Conservation (phyloP, 2,888 invertebrate genomes). For the Germaria angustata region DNA sequence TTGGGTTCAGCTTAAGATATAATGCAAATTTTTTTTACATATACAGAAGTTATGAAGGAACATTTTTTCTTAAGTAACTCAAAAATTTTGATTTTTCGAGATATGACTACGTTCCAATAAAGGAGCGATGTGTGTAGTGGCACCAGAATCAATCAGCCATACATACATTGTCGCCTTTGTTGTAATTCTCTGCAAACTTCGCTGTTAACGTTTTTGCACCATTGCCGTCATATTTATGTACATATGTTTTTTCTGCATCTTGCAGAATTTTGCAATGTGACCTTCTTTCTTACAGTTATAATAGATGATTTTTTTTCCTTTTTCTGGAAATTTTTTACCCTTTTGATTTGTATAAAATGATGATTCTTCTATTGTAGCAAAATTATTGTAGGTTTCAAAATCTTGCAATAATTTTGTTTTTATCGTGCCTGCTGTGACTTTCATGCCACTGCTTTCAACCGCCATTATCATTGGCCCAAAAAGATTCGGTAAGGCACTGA, state of each 20-base stretch:
- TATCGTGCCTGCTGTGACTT: slow-evolving; percentile 30
- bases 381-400: slow-evolving; percentile 33
- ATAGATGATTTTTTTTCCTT: slow-evolving; percentile 12
- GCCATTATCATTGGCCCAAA: slow-evolving; percentile 55
- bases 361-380: neutral
- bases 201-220: slow-evolving; percentile 18
- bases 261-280: slow-evolving; percentile 35
- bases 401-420: slow-evolving; percentile 49
- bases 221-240: slow-evolving; percentile 22
- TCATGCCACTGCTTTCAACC: slow-evolving; percentile 31
- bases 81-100: no score
- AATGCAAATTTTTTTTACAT: no score
- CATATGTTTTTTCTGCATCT: slow-evolving; percentile 1
- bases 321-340: neutral
- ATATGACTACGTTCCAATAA: no score
- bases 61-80: no score
- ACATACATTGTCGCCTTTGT: slow-evolving; percentile 12
- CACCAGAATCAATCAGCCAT: slow-evolving; percentile 35
- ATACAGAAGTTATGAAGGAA: no score
- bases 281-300: slow-evolving; percentile 18
- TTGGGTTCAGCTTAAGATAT: no score
- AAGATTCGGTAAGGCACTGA: slow-evolving; percentile 32
- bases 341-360: slow-evolving; percentile 15
- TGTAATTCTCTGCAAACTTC: slow-evolving; percentile 19
- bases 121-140: slow-evolving; percentile 19